A percentile compares a stretch with the other conserved stretches of the same genome.
These are phyloP conservation scores for Graptemys geographica DNA, from an alignment of 2,797 vertebrate genomes.

Conservation along the genomic window DNA sequence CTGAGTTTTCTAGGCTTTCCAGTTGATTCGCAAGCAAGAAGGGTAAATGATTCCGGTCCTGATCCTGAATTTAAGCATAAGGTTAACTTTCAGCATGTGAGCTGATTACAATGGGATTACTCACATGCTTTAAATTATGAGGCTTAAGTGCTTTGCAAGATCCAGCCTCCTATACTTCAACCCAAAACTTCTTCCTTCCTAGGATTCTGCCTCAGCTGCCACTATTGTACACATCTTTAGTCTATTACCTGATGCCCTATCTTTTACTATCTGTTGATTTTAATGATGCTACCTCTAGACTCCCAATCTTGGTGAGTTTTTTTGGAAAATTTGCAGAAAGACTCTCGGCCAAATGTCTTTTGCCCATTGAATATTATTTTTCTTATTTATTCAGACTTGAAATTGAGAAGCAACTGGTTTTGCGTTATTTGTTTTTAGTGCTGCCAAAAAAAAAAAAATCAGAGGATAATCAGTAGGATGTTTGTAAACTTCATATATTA, in stretches of 20 bases:
- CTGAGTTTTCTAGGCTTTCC: not conserved
- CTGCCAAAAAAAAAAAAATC: constrained; percentile 45
- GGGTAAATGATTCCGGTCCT: not conserved
- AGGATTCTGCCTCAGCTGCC: not conserved
- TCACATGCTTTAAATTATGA: not conserved
- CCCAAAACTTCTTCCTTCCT: not conserved
- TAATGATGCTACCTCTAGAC: not conserved
- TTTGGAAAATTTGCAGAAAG: not conserved
- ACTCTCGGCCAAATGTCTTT: not conserved
- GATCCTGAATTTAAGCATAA: not conserved
- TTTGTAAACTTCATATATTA: constrained; percentile 69
- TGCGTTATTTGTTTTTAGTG: constrained; percentile 57
- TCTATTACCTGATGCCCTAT: not conserved
- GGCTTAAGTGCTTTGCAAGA: not conserved
- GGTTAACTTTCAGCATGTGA: not conserved
- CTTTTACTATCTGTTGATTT: not conserved
- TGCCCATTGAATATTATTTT: not conserved
- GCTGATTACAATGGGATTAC: not conserved
- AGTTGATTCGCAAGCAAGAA: not conserved
- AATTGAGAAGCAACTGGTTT: constrained; percentile 2
- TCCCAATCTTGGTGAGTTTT: not conserved
- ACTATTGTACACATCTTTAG: not conserved
- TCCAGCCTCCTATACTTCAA: not conserved
- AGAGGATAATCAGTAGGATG: constrained; percentile 66
- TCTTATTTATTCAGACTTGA: not conserved